These are phyloP conservation scores for Melanargia galathea DNA, from an alignment of 2,888 invertebrate species.

Conservation along the genomic window DNA sequence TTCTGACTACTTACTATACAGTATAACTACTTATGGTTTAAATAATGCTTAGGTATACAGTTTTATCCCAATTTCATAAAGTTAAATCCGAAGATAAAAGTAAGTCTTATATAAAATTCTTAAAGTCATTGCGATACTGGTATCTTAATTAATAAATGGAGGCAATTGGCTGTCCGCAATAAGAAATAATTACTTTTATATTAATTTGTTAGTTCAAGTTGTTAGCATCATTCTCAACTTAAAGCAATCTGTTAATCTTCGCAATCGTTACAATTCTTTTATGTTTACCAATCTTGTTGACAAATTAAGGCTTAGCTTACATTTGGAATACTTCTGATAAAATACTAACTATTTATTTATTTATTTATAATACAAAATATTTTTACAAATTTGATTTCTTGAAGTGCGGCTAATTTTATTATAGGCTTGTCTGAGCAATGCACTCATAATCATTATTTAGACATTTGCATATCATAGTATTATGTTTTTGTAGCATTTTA, in stretches of 20 bases:
- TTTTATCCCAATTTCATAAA: neutral
- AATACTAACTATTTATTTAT: too few species aligned
- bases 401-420: too few species aligned
- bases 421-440: too few species aligned
- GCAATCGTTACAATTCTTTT: neutral
- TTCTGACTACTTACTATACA: too few species aligned
- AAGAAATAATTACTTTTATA: constrained; percentile 20
- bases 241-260: neutral
- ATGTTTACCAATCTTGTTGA: neutral
- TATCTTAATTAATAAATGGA: constrained; percentile 36
- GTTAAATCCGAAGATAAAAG: neutral
- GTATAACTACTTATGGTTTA: too few species aligned
- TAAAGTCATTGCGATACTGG: constrained; percentile 12
- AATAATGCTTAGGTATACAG: too few species aligned
- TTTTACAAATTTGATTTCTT: too few species aligned
- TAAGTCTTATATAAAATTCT: neutral
- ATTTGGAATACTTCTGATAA: neutral
- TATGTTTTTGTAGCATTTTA: too few species aligned
- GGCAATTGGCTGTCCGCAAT: constrained; percentile 25
- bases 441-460: too few species aligned
- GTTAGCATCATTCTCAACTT: neutral
- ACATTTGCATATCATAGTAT: too few species aligned
- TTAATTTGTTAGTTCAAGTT: constrained; percentile 15
- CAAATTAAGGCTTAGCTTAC: too few species aligned
- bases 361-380: too few species aligned